These are phyloP conservation scores for Microtus ochrogaster DNA, from an alignment of 2,113 vertebrate genomes.

Conservation along the genomic window DNA sequence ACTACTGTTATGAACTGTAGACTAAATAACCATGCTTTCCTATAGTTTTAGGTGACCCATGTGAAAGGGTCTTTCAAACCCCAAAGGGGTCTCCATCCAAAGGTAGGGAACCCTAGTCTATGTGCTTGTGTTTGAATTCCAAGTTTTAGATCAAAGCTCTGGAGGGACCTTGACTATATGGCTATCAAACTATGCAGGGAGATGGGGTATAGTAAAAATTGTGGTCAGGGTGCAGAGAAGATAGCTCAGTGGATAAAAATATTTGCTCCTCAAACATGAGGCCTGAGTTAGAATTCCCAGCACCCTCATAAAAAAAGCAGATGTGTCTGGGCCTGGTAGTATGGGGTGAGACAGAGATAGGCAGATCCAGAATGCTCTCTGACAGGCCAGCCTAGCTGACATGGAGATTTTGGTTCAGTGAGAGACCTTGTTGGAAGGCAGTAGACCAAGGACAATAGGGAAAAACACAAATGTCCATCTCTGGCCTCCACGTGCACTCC, in stretches of 20 bases:
- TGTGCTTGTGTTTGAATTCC: not conserved
- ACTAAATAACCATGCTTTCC: not conserved
- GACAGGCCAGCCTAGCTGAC: not conserved
- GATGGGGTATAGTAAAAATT: not conserved
- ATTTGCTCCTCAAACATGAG: too few species aligned
- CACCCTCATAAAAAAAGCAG: not conserved
- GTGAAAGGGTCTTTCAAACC: not conserved
- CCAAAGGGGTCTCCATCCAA: not conserved
- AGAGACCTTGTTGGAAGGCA: too few species aligned
- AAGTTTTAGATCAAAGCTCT: not conserved
- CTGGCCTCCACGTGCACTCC: too few species aligned
- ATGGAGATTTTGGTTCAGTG: not conserved
- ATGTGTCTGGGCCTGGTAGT: not conserved
- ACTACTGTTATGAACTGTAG: not conserved
- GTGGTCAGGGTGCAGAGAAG: not conserved
- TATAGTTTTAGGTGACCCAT: not conserved
- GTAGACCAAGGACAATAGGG: not conserved
- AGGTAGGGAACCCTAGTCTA: not conserved
- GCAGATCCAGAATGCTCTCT: not conserved
- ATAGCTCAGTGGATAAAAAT: not conserved
- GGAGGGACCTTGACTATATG: not conserved
- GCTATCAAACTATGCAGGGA: not conserved
- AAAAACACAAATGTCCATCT: not conserved
- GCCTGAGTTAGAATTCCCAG: not conserved
- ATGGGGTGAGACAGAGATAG: not conserved